phyloP scores from a whole-genome alignment of 2,797 vertebrate genomes.

The Coregonus suidteri region DNA sequence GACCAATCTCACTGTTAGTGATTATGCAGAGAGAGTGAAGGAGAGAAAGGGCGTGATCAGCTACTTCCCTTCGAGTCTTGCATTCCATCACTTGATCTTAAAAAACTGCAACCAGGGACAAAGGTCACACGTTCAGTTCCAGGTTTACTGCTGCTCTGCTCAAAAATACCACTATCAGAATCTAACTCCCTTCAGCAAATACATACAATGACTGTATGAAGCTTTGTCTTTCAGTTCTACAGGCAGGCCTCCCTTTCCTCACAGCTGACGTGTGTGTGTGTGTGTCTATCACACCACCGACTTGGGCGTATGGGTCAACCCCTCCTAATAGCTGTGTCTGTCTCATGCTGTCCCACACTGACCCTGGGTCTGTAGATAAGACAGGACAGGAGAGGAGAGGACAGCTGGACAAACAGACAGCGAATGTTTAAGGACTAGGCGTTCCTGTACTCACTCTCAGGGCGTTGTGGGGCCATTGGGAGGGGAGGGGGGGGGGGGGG shows the following conservation, averaged over 20 bases:
- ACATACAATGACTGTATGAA: conserved; percentile 21
- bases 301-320: too few relatives aligned
- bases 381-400: too few relatives aligned
- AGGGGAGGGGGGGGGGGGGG: too few relatives aligned
- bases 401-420: too few relatives aligned
- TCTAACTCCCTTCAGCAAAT: conserved; percentile 11
- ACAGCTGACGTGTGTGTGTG: conserved; percentile 56
- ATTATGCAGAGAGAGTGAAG: not conserved
- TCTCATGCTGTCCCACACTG: conserved; percentile 42
- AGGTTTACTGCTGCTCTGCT: conserved; percentile 39
- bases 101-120: too few relatives aligned
- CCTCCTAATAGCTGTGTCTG: conserved; percentile 57
- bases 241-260: conserved; percentile 36
- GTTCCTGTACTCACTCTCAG: too few relatives aligned
- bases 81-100: too few relatives aligned
- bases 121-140: conserved; percentile 28
- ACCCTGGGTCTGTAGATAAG: too few relatives aligned
- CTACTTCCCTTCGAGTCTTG: too few relatives aligned
- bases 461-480: too few relatives aligned
- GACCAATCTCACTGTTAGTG: not conserved
- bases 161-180: conserved; percentile 61
- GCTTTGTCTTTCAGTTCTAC: conserved; percentile 66
- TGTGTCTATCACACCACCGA: conserved; percentile 14
- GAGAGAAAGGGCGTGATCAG: not conserved
- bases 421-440: too few relatives aligned